Base-by-base conservation (phyloP, 2,888 invertebrate species). In the Lacanobia oleracea region DNA sequence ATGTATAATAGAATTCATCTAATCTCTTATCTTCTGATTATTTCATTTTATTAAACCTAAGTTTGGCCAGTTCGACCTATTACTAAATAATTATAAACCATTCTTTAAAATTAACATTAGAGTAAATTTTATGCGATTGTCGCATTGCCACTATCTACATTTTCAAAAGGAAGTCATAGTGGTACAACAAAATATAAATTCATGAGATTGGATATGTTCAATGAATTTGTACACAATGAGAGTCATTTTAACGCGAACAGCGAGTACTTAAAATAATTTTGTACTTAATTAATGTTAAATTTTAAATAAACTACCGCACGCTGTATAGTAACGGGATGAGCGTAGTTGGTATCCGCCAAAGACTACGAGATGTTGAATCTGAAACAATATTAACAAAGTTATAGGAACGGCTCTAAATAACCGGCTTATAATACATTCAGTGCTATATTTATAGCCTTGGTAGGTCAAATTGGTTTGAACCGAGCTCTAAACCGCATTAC, bases 201-300 rank as follows among this genome's bases (percentile, higher is more conserved):
- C 65, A 82, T 85, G 83, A 75, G 69, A 71, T 87, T 82, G 84
- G 93, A 93, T 94, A 94, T 93, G 93, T 93, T 88, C 79, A 79
- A 91, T 90, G 90, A 90, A 78, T 92, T 93, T 94, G 91, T 93
- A 93, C 91, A 94, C 87, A 90, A 91, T 91, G 87, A 88, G 83
- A 84, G 75, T 87, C 77, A 83, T 63, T 74, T 62, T 56, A 72
- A 69, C 37, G 51, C 33, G 59, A 75, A 69, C 70, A 72, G 70
- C 65, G 72, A 77, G 60, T 68, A 70, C 81, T 72, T 86, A 84
- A 79, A 76, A 79, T 79, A 77, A 75, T 60, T 85, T 90, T 91
- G 88, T 91, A 91, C 89, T 89, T 88, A 85, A 86, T 72, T 72
- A 82, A 79, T 60, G 72, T 78, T 79, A 79, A 67, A 83, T 61